These are phyloP conservation scores for Microctonus brassicae DNA, from an alignment of 2,888 invertebrate species.

Conservation along the genomic window DNA sequence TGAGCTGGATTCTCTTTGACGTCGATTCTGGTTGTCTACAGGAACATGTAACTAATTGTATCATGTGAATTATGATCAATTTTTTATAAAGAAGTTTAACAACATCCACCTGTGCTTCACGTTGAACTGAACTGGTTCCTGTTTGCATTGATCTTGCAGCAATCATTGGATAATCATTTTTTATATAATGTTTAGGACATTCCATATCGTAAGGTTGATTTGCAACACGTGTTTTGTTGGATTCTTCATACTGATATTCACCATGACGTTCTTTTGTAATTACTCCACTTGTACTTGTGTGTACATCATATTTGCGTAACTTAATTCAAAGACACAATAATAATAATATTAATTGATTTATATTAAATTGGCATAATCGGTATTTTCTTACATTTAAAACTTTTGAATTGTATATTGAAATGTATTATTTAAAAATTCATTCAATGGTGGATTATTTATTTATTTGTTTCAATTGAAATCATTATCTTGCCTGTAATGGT, in stretches of 20 bases:
- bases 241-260: slow-evolving; percentile 45
- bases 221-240: slow-evolving; percentile 44
- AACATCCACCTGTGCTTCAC: slow-evolving; percentile 44
- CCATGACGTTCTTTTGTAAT: neutral
- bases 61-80: neutral
- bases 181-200: slow-evolving; percentile 44
- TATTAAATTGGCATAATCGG: neutral
- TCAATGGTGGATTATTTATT: neutral
- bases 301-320: slow-evolving; percentile 44
- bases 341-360: too few species aligned
- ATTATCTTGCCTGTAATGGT: neutral
- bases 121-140: slow-evolving; percentile 36
- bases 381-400: too few species aligned
- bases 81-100: slow-evolving; percentile 2
- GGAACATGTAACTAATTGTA: slow-evolving; percentile 8
- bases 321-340: neutral
- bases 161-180: slow-evolving; percentile 38
- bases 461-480: neutral
- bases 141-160: slow-evolving; percentile 50
- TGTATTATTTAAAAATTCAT: too few species aligned
- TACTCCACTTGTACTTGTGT: slow-evolving; percentile 56
- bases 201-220: slow-evolving; percentile 50
- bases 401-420: too few species aligned
- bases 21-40: slow-evolving; percentile 50
- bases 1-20: slow-evolving; percentile 53